Evolutionary conservation across 2,888 invertebrate species (phyloP).

Genomic region (Koerneria pararmatus): DNA sequence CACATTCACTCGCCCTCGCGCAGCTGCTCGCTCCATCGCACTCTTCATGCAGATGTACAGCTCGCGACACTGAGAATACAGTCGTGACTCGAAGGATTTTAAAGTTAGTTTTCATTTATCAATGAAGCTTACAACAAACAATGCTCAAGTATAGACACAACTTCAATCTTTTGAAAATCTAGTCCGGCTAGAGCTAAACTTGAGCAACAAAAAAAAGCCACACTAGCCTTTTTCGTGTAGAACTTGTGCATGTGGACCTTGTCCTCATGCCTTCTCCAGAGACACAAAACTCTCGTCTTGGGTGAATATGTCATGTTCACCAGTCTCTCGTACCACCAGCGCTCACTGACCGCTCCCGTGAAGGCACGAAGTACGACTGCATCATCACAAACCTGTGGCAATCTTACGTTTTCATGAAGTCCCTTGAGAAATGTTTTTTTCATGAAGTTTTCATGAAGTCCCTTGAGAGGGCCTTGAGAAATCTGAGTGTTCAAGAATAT

Average conservation of each 20-base stretch:
- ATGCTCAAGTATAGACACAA: not conserved
- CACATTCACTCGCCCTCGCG: constrained; percentile 67
- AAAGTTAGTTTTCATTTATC: not conserved
- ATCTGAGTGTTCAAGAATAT: no score
- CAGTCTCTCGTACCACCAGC: constrained; percentile 98
- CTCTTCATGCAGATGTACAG: constrained; percentile 97
- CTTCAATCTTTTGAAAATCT: not conserved
- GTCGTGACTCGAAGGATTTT: not conserved
- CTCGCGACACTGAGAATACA: constrained; percentile 80
- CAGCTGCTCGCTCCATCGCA: constrained; percentile 84
- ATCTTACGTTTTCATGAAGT: no score
- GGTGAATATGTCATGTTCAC: constrained; percentile 99
- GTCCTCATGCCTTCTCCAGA: constrained; percentile 83
- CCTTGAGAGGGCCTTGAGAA: no score
- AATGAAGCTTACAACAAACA: not conserved
- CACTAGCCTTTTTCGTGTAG: constrained; percentile 87
- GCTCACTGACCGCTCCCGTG: constrained; percentile 65
- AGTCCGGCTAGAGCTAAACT: not conserved
- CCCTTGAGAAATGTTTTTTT: not conserved
- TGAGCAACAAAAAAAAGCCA: not conserved
- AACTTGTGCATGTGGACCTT: constrained; percentile 93
- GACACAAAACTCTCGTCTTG: constrained; percentile 84
- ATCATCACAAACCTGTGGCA: constrained; percentile 85
- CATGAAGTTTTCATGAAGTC: no score
- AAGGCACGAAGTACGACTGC: constrained; percentile 69